Conservation (phyloP, 2,797 vertebrate species). For the Sphenopsis melanotis region DNA sequence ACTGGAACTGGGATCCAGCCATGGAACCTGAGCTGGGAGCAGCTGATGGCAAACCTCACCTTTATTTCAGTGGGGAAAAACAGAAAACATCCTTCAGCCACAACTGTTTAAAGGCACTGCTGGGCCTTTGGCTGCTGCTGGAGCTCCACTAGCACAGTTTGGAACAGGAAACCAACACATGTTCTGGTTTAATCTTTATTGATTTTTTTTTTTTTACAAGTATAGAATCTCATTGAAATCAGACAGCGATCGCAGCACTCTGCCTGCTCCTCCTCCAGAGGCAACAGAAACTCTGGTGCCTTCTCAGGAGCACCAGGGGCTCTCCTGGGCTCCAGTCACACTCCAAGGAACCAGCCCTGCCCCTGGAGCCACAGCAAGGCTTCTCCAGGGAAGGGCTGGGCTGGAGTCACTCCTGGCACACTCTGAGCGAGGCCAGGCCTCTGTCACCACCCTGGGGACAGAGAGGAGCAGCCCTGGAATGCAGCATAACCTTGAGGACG, state of each 20-base stretch:
- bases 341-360: neutral
- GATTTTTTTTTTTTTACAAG: slow-evolving; percentile 41
- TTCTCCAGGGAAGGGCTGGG: neutral
- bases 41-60: neutral
- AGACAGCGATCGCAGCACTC: neutral
- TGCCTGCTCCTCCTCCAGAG: neutral
- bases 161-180: neutral
- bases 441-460: neutral
- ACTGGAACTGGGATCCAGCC: neutral
- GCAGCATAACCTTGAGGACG: slow-evolving; percentile 53
- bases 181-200: slow-evolving; percentile 45
- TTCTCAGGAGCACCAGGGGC: neutral
- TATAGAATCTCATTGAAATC: slow-evolving; percentile 58
- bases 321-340: neutral
- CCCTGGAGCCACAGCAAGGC: neutral
- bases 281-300: neutral
- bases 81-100: neutral
- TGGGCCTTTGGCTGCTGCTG: neutral
- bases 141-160: neutral
- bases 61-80: neutral
- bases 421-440: slow-evolving; percentile 3
- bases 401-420: neutral
- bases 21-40: neutral
- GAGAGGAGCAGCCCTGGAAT: slow-evolving; percentile 48
- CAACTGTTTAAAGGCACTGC: neutral